phyloP scores from a whole-genome alignment of 2,888 invertebrate species.

The Rhingia rostrata region DNA sequence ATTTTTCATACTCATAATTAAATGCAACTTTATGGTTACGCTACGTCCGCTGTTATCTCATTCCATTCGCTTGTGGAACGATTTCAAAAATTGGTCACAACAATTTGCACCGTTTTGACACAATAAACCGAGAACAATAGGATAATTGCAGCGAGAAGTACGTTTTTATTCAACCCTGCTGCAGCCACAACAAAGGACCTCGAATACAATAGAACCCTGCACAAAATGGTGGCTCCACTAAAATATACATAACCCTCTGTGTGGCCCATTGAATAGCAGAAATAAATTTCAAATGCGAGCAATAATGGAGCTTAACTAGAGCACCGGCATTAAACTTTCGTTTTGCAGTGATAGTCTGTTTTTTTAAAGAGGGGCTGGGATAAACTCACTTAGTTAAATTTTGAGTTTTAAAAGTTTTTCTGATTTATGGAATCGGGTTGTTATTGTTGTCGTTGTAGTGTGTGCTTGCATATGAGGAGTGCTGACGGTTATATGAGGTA shows the following conservation, averaged over 20 bases:
- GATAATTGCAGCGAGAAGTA: slow-evolving; percentile 62
- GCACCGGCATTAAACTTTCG: slow-evolving; percentile 1
- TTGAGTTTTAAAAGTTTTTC: slow-evolving; percentile 24
- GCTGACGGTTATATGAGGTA: too few species aligned
- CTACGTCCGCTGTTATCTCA: neutral
- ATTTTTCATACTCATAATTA: neutral
- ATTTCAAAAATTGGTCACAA: slow-evolving; percentile 63
- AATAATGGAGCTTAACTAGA: slow-evolving; percentile 31
- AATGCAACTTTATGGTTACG: too few species aligned
- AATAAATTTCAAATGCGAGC: slow-evolving; percentile 36
- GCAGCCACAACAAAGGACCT: slow-evolving; percentile 41
- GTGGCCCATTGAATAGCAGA: slow-evolving; percentile 30
- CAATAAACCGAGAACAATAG: slow-evolving; percentile 66
- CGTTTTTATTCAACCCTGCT: slow-evolving; percentile 53
- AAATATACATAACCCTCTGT: slow-evolving; percentile 4
- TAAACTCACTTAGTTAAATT: slow-evolving; percentile 22
- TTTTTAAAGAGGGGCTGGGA: neutral
- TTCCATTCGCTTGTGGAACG: slow-evolving; percentile 30
- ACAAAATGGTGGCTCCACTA: neutral
- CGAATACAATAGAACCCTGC: slow-evolving; percentile 20
- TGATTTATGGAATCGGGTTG: slow-evolving; percentile 19
- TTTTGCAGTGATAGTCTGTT: slow-evolving; percentile 7
- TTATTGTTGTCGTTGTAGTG: neutral
- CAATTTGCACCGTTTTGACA: slow-evolving; percentile 63
- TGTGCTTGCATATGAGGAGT: too few species aligned